Percentiles rank a stretch among this genome's conserved stretches.
phyloP scores from a whole-genome alignment of 2,888 invertebrate species.

The Tolmerus cingulatus region DNA sequence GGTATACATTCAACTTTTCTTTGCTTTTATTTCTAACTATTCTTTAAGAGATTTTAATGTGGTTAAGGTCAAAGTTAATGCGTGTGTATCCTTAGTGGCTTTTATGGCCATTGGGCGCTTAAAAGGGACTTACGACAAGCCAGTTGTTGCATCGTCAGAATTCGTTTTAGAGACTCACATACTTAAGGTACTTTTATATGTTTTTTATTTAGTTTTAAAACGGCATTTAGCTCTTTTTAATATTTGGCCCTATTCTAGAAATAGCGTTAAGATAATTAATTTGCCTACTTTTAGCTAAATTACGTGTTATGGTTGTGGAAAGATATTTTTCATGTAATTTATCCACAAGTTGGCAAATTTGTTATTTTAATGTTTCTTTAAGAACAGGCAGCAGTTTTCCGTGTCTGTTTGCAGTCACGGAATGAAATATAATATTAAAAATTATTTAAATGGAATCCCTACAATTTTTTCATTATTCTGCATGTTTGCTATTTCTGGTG shows the following conservation, averaged over 20 bases:
- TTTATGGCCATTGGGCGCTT: background rate
- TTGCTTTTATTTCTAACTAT: constrained; percentile 36
- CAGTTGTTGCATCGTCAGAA: background rate
- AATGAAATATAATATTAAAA: too few species aligned
- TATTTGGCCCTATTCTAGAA: background rate
- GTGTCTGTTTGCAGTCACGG: too few species aligned
- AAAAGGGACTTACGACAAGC: background rate
- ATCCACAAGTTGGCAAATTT: background rate
- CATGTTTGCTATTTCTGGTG: too few species aligned
- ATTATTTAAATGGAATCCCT: too few species aligned
- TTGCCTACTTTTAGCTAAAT: background rate
- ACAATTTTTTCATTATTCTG: too few species aligned
- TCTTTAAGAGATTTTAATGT: constrained; percentile 5
- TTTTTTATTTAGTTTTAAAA: background rate
- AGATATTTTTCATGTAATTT: background rate
- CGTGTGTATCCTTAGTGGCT: background rate
- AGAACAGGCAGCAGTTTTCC: too few species aligned
- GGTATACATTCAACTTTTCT: constrained; percentile 30
- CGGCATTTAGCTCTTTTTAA: background rate
- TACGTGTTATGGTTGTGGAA: background rate
- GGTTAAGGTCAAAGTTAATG: background rate
- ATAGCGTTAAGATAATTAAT: background rate
- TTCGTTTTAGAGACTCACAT: background rate
- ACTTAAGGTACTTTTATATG: background rate
- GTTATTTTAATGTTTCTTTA: background rate